Base-by-base conservation (phyloP, 2,113 vertebrate species). In the Craseonycteris thonglongyai region DNA sequence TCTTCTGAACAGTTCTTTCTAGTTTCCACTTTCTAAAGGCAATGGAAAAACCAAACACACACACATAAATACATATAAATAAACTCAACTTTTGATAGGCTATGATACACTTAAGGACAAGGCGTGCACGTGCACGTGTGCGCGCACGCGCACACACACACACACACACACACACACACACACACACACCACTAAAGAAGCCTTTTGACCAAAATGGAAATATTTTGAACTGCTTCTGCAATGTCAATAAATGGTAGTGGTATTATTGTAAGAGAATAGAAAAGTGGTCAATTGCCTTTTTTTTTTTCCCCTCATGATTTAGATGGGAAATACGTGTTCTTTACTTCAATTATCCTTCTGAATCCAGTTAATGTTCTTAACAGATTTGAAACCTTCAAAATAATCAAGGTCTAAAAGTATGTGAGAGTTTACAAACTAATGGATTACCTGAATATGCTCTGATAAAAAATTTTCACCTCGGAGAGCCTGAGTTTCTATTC, bases 201-300 rank as follows among this genome's bases (percentile, higher is more conserved):
- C 4, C 30, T 90, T 91, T 88, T 87, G 74, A 90, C 30, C 15
- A 87, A 91, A 92, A 83, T 61, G 19, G 38, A 92, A 88, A 71
- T 86, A 69, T 61, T 79, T 79, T 49, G 12, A 71, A n/a, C 4
- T 78, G 7, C 4, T 80, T 83, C 0, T 81, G 3, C 10, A 68
- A 83, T 7, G 30, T 81, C 15, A 75, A 33, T 80, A 80, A 66
- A 84, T 63, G 3, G 1, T 45, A 92, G 33, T 26, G 6, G 9
- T 58, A 28, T 2, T 65, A 82, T 47, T 56, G 19, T 38, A 88
- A 94, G 22, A 28, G 11, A 61, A 69, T 13, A 30, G 49, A 45
- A 58, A 92, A 94, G 8, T 14, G 40, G 15, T n/a, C 18, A 24
- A 11, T 81, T 63, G 81, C 19, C 21, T 68, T 66, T 45, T 16